Evolutionary conservation across 2,888 invertebrate species (phyloP), one percentile per base, ranked within the genome.

Genomic region (Zaprionus bogoriensis): DNA sequence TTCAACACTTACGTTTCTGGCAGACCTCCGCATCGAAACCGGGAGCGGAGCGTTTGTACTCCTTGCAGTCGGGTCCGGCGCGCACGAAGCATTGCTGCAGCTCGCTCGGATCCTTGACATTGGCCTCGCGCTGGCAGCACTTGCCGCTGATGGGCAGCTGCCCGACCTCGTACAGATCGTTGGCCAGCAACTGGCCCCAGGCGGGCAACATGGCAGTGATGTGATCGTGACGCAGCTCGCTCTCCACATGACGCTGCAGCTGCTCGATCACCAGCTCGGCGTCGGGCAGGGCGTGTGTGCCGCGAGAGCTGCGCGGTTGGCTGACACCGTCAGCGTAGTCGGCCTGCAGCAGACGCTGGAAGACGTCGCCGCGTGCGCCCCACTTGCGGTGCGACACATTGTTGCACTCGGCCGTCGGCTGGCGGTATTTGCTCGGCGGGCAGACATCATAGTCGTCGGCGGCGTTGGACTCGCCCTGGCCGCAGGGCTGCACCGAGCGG

Each of bases 371-470:
- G 28, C 96, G 92, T 52, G 95, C 93, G 1, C 97, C 97, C 96
- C 97, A 96, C 22, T 94, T 94, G 1, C 96, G 93, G 89, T 96
- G 95, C 36, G 96, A 92, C 1, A 97, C 95, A 88, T 98, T 98
- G 91, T 98, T 98, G 91, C 98, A 98, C 85, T 95, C 94, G 0
- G 96, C 97, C 42, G 95, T 95, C 0, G 95, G 93, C 61, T 95
- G 94, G 51, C 97, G 93, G 91, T 95, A 97, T 90, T 96, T 96
- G 92, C 94, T 95, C 1, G 96, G 96, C 7, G 96, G 96, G 86
- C 96, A 96, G 32, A 89, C 85, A 57, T 90, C 88, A 28, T 80
- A 88, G 20, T 78, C 80, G 3, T 77, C 65, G 38, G 77, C 76
- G 17, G 60, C 75, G 12, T 57, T 60, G 14, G 58, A 42, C 5